These are phyloP conservation scores for Stomatorhinus walkeri DNA, from an alignment of 2,797 vertebrate genomes.

Conservation along the genomic window DNA sequence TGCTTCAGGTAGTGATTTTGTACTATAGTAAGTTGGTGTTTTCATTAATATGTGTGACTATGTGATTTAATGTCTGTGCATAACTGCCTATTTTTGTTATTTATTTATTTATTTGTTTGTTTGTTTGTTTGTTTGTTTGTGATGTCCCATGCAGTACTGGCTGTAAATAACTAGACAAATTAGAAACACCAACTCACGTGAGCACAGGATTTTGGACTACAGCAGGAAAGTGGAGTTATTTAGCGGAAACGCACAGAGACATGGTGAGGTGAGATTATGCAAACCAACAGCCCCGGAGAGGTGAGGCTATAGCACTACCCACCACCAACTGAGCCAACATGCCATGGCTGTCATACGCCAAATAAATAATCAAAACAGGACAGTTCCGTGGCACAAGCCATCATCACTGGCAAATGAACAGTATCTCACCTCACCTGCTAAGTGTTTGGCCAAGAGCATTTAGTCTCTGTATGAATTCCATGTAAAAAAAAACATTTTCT, in stretches of 20 bases:
- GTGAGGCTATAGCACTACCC: background rate
- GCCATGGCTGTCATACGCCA: background rate
- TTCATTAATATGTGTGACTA: background rate
- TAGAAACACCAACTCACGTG: background rate
- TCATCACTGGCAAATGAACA: conserved; percentile 14
- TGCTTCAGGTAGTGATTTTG: background rate
- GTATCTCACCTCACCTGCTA: conserved; percentile 35
- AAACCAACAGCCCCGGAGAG: background rate
- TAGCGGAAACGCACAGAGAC: background rate
- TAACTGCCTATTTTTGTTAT: background rate
- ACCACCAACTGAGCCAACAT: background rate
- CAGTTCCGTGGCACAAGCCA: background rate
- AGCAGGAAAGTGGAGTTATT: background rate
- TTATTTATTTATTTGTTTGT: background rate
- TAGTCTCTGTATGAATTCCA: conserved; percentile 43
- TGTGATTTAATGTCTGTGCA: background rate
- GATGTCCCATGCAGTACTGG: background rate
- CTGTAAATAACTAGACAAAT: background rate
- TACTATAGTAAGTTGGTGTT: background rate
- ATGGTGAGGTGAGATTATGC: background rate
- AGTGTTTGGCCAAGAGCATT: conserved; percentile 33
- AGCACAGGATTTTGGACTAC: background rate
- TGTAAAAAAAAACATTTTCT: conserved; percentile 47
- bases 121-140: too few relatives aligned
- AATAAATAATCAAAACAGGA: background rate